Evolutionary conservation across 2,888 invertebrate species (phyloP).

Genomic region (Galerucella pusilla): DNA sequence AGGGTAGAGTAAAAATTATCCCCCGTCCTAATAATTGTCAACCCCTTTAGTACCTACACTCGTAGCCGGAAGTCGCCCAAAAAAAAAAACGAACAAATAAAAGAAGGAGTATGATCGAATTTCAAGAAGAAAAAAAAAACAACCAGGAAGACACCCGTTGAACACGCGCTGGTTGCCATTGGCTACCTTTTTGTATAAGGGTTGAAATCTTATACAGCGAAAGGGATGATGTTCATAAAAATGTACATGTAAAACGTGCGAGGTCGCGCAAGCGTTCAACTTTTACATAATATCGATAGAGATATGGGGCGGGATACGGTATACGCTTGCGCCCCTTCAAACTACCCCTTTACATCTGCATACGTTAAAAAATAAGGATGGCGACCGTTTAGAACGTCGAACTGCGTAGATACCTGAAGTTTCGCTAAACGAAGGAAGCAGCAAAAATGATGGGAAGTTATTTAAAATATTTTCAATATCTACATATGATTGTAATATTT

Average conservation of each 20-base stretch:
- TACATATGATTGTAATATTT: too few species aligned
- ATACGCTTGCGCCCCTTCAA: conserved; percentile 61
- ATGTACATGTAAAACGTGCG: conserved; percentile 64
- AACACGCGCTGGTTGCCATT: conserved; percentile 60
- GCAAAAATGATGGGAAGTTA: too few species aligned
- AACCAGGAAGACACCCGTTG: conserved; percentile 51
- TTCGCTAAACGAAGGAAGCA: neutral
- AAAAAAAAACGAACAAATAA: conserved; percentile 53
- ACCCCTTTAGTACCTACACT: conserved; percentile 30
- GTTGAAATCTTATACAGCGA: conserved; percentile 61
- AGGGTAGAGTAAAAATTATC: conserved; percentile 36
- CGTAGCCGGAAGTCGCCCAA: conserved; percentile 50
- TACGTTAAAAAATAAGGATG: conserved; percentile 59
- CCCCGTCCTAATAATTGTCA: conserved; percentile 40
- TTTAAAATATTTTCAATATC: too few species aligned
- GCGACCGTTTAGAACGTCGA: conserved; percentile 43
- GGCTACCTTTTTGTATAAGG: conserved; percentile 60
- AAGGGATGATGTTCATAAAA: conserved; percentile 61
- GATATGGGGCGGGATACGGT: conserved; percentile 61
- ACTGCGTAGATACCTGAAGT: neutral
- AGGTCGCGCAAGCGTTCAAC: conserved; percentile 62
- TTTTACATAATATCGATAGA: conserved; percentile 66
- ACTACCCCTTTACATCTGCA: conserved; percentile 63
- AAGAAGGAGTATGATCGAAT: conserved; percentile 54
- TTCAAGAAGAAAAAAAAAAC: conserved; percentile 52